Base-by-base conservation (phyloP, 2,888 invertebrate species). In the Volucella zonaria region DNA sequence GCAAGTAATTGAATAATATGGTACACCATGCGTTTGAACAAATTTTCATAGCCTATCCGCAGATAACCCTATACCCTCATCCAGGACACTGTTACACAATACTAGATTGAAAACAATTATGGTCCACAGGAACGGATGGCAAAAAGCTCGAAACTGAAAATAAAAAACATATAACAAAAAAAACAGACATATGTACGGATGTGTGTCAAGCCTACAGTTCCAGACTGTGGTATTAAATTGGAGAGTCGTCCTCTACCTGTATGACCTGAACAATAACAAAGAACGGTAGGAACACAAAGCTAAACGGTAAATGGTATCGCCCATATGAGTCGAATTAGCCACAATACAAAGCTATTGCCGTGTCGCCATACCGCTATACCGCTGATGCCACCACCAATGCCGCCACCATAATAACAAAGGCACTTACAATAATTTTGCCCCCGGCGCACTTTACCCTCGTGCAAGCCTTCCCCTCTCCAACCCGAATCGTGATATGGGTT, bases 341-440 rank as follows among this genome's bases (percentile, higher is more conserved):
- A 59, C 77, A 54, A 77, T 38, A 75, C 66, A 68, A 70, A 71
- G 45, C 75, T 49, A 73, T 62, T 73, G 62, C 61, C 14, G 10
- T 62, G 45, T 47, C 40, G 40, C 49, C 45, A 45, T 45, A 61
- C 43, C 43, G 40, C 40, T 38, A 15, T 40, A 23, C 56, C 56
- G 31, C 56, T 59, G 42, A 38, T 42, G 42, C 59, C 51, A 18
- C 58, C 51, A 42, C 42, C 47, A 43, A 38, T 52, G 66, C 59
- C 49, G 70, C 59, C 54, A 61, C 31, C 58, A 59, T 54, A 59
- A 76, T 76, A 79, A 79, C 71, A 54, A 71, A 31, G 78, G 59
- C 74, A 70, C 58, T 79, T 79, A 71, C 79, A 79, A 79, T 79
- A 76, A 83, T 76, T 61, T 79, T 67, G 67, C 75, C 75, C 79